Base-by-base conservation (phyloP, 2,113 vertebrate genomes). In the Dunckerocampus dactyliophorus region DNA sequence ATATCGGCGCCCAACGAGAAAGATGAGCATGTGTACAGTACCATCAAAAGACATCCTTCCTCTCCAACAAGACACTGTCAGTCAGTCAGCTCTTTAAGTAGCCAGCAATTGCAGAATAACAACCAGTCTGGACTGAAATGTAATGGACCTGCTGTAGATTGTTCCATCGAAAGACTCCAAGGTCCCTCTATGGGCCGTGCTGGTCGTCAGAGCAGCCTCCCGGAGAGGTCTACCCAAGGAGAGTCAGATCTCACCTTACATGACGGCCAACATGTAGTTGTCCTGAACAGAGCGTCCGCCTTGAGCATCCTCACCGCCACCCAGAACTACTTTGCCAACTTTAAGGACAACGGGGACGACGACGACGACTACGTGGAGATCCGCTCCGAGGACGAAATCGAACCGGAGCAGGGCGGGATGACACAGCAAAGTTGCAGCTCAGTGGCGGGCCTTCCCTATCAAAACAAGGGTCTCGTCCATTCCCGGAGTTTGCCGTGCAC, bases 321-420 rank as follows among this genome's bases (percentile, higher is more conserved):
- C 10, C 92, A 94, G 82, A 98, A 97, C 89, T 98, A 99, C 79
- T 88, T 95, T 82, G 93, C 88, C 1, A 97, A 99, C 84, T 99
- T 98, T 82, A 98, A 95, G 85, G 95, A 99, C 85, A 88, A 88
- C 12, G 92, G 89, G 42, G 92, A 94, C 1, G 94, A 98, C 1
- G 94, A 98, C 1, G 92, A 93, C 1, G 97, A 99, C 80, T 99
- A 99, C 3, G 97, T 97, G 7, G 97, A 99, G 85, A 98, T 99
- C 71, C 95, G 94, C 74, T 98, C 96, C 0, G 97, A 98, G 76
- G 96, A 98, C 39, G 97, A 98, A 75, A 64, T 46, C 1, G 88
- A 90, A 16, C 78, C 51, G 0, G 91, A 90, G 48, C 58, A 62
- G 31, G 71, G 59, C 47, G 21, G 56, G 56, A n/a, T 55, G 59